Evolutionary conservation across 2,113 vertebrate genomes (phyloP), one percentile per base, ranked within the genome.

Genomic region (Sciurus niger): DNA sequence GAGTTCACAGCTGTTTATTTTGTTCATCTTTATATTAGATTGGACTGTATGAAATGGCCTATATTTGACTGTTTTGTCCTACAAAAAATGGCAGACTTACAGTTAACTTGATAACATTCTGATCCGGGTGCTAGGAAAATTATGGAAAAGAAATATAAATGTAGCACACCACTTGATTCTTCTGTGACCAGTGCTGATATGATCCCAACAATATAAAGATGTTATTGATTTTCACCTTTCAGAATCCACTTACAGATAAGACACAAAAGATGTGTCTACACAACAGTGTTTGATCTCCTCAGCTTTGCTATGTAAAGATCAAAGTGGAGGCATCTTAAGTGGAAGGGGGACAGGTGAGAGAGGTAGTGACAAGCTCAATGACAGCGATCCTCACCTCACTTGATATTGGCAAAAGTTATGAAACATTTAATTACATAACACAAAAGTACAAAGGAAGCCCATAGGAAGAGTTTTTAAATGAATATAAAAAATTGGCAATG

Each of bases 71-170:
- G 22, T 58, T 88, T 77, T 48, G 9, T 58, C 68, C 32, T 95
- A 77, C 17, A 55, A 74, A 87, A 74, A 90, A 48, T 58, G 37
- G 37, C 37, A 67, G 70, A 46, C 46, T 77, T 34, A 46, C 70
- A n/a, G 28, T 63, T 90, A 76, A 86, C 37, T 67, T 92, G 80
- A 37, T 58, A 73, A 72, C 20, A 55, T 46, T 89, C 93, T 93
- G 37, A 79, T 37, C 4, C 70, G 12, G 28, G 13, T 82, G 58
- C 80, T 89, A 37, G 22, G 51, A 84, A 73, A 58, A 70, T 77
- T 83, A 25, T n/a, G 77, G 76, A 25, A 80, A 80, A 55, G 40
- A 17, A 82, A 18, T 2, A 5, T 60, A 67, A 60, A 32, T 55
- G 46, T 25, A 40, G 65, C 48, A 34, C 8, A 13, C 14, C n/a